Base-by-base conservation (phyloP, 2,888 invertebrate species). In the Yponomeuta sedellus region DNA sequence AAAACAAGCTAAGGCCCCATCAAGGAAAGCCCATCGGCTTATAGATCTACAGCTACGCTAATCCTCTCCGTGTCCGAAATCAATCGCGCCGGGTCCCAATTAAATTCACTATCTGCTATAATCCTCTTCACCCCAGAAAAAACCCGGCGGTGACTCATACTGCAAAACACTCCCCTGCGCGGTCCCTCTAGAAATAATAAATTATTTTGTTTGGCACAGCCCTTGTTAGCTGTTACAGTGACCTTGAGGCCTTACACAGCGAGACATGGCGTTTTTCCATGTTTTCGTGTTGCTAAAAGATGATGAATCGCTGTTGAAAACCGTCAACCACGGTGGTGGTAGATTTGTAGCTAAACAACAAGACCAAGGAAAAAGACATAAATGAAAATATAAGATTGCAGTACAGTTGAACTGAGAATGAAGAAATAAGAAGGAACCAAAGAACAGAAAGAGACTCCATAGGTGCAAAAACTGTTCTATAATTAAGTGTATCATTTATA, bases 71-170 rank as follows among this genome's bases (percentile, higher is more conserved):
- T 52, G 44, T 52, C 16, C 44, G 5, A 52, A 52, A 52, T 52
- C 44, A 52, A 52, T 52, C 44, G 44, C 44, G 16, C 12, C 44
- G 68, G 70, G 70, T 71, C 67, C 70, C 74, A 78, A 78, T 77
- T 56, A 75, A 69, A 66, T 65, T 64, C 68, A 68, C 65, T 65
- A 77, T 74, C 75, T 73, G 44, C 67, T 71, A 66, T 78, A 79
- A 77, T 76, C 75, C 72, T 68, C 68, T 25, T 71, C 64, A 74
- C 71, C 69, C 64, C 34, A 68, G 44, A 71, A 71, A 72, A 73
- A 70, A 22, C 64, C 52, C 65, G 16, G 16, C 44, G 12, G 69
- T 72, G 70, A 73, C 65, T 73, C 73, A 72, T 69, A 62, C 66
- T 65, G 44, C 44, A 52, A 52, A 67, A 69, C 69, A 66, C 69